These are phyloP conservation scores for Scaptomyza pallida DNA, from an alignment of 1,140 invertebrate species.

Conservation along the genomic window DNA sequence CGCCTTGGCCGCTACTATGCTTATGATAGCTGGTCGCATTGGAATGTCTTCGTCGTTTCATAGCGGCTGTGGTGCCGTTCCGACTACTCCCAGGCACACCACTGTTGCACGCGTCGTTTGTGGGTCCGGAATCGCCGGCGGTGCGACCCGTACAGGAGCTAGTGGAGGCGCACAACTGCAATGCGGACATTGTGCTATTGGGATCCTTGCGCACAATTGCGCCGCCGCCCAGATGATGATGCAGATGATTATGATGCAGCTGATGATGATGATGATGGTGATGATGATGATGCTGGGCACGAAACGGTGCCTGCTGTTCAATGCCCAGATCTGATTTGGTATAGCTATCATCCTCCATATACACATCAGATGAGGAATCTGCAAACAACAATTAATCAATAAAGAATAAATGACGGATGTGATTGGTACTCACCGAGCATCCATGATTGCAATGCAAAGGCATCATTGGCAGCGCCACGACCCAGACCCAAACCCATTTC, in stretches of 20 bases:
- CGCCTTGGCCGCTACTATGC: conserved; percentile 25
- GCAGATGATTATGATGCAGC: conserved; percentile 43
- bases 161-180: conserved; percentile 82
- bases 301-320: conserved; percentile 65
- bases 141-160: not conserved
- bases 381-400: not conserved
- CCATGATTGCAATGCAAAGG: conserved; percentile 68
- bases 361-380: conserved; percentile 82
- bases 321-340: conserved; percentile 83
- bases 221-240: conserved; percentile 48
- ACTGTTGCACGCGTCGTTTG: not conserved
- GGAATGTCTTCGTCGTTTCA: conserved; percentile 86
- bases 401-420: not conserved
- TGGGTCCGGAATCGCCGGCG: not conserved
- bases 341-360: conserved; percentile 80
- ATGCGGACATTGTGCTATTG: conserved; percentile 86
- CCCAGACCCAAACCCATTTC: conserved; percentile 63
- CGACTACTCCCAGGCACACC: not conserved
- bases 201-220: conserved; percentile 85
- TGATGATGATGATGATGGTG: conserved; percentile 41
- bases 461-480: conserved; percentile 48
- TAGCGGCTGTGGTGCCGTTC: conserved; percentile 54
- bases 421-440: conserved; percentile 62
- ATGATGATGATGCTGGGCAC: conserved; percentile 57
- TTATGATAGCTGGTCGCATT: conserved; percentile 85